Evolutionary conservation across 2,888 invertebrate species (phyloP).

Genomic region (Ernsta delagoae): DNA sequence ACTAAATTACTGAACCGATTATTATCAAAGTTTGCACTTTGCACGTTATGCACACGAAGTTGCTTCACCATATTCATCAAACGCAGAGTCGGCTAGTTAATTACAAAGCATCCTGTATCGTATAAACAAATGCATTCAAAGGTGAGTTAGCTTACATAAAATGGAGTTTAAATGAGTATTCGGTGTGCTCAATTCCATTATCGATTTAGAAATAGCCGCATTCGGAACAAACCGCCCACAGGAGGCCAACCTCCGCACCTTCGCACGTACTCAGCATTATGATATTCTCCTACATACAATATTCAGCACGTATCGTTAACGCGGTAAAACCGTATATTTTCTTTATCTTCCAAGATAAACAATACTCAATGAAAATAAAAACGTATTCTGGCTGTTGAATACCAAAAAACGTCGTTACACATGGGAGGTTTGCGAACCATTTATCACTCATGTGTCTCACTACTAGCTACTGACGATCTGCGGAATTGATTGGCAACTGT

Average conservation of each 20-base stretch:
- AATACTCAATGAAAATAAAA: slow-evolving; percentile 33
- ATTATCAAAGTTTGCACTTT: no score
- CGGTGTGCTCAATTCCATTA: neutral
- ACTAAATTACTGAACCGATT: no score
- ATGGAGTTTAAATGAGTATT: neutral
- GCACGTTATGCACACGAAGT: no score
- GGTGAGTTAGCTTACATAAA: slow-evolving; percentile 1
- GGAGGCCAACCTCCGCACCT: slow-evolving; percentile 4
- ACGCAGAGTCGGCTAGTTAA: no score
- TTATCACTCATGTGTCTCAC: slow-evolving; percentile 3
- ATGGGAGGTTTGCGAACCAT: slow-evolving; percentile 16
- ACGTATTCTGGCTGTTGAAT: slow-evolving; percentile 23
- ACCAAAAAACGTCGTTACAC: slow-evolving; percentile 17
- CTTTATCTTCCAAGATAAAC: slow-evolving; percentile 25
- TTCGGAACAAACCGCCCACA: neutral
- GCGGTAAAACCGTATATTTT: slow-evolving; percentile 24
- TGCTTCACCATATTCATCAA: no score
- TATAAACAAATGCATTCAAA: no score
- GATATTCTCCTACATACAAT: slow-evolving; percentile 7
- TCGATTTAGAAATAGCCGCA: neutral
- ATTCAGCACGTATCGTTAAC: slow-evolving; percentile 22
- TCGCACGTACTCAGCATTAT: slow-evolving; percentile 9
- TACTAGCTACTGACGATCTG: neutral
- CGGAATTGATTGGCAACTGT: neutral
- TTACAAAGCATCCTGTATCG: no score